Base-by-base conservation (phyloP, 2,113 vertebrate species). In the Xyliphius kryptos region DNA sequence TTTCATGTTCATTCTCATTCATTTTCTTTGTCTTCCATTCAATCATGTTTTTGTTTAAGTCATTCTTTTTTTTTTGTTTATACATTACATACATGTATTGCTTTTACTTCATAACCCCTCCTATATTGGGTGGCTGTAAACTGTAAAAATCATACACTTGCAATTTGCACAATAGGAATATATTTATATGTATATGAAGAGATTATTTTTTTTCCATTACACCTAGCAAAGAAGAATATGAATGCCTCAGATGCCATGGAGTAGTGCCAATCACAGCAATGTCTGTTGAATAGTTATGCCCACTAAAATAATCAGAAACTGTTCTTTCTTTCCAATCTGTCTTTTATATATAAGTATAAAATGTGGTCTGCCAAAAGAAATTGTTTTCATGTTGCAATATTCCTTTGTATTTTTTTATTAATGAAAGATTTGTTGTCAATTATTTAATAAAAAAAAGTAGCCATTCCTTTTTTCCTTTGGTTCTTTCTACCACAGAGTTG, bases 151-250 rank as follows among this genome's bases (percentile, higher is more conserved):
- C 73, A 70, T 72, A 76, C 63, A 75, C 67, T 75, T 84, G 81
- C 79, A 82, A 51, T 86, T 84, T 85, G 85, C 85, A 86, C 84
- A 84, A 63, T 68, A 79, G 61, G 80, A 81, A 81, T 80, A 71
- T 81, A 78, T 82, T 81, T 83, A 79, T 86, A 52, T 85, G 77
- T 84, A 81, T 82, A 81, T 81, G 72, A 67, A 82, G 76, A 79
- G 63, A 74, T 59, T 78, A 56, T 72, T 74, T 32, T 32, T 32
- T 32, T n/a, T n/a, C n/a, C n/a, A n/a, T n/a, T n/a, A 71, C 68
- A 62, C 54, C 22, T 72, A 54, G 47, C 40, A 51, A 53, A 65
- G 21, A 56, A 63, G 43, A 3, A 60, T 32, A 46, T 63, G 70
- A 58, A 21, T 41, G 57, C 56, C 44, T 61, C 26, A 32, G 26